A percentile compares a stretch with the other conserved stretches of the same genome.
phyloP scores from a whole-genome alignment of 2,113 vertebrate species.

The Lethenteron reissneri region DNA sequence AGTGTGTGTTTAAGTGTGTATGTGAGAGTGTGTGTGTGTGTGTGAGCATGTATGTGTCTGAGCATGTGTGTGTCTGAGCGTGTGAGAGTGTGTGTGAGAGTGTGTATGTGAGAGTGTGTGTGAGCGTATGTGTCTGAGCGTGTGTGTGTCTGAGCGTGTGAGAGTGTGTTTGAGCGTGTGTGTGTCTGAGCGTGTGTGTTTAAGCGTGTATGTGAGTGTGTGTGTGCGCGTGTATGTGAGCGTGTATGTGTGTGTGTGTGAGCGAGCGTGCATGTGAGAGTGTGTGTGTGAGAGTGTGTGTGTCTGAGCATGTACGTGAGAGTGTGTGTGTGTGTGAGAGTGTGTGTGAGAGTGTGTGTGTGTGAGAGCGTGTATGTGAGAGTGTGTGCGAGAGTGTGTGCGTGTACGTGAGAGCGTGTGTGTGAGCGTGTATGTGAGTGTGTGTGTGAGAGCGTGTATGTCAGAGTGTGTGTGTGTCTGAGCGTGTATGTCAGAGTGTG shows the following conservation, averaged over 20 bases:
- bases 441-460: not conserved
- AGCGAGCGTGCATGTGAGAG: too few relatives aligned
- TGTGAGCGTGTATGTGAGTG: not conserved
- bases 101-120: not conserved
- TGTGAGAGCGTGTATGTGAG: not conserved
- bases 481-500: not conserved
- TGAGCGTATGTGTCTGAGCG: not conserved
- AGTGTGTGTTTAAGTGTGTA: not conserved
- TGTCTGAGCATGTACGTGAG: not conserved
- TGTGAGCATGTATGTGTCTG: not conserved
- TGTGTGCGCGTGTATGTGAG: not conserved
- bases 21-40: not conserved
- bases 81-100: not conserved
- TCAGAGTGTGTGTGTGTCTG: not conserved
- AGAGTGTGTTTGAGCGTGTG: not conserved
- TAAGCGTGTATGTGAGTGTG: not conserved
- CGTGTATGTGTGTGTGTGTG: too few relatives aligned
- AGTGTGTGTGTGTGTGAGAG: not conserved
- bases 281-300: too few relatives aligned
- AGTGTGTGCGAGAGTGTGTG: not conserved
- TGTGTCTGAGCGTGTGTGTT: not conserved
- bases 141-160: not conserved
- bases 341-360: not conserved
- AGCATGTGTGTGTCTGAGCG: not conserved
- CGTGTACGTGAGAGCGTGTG: not conserved